Evolutionary conservation across 1,140 invertebrate genomes (phyloP).

Genomic region (Ridgeia piscesae): DNA sequence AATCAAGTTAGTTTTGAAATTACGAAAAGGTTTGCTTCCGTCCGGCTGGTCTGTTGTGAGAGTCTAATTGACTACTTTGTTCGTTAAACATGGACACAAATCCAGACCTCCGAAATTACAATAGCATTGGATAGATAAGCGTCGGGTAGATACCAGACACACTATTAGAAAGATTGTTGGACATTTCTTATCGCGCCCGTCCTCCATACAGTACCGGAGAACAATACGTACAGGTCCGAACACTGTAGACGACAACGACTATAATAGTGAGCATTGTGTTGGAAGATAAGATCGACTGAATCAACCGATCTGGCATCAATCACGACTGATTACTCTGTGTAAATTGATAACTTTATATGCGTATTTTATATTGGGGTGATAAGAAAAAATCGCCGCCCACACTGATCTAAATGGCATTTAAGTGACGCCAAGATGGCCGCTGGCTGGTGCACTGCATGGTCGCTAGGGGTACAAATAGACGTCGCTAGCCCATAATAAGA

Average conservation of each 20-base stretch:
- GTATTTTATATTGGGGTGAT: not conserved
- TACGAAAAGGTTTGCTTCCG: not conserved
- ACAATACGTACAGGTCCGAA: not conserved
- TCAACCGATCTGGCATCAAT: not conserved
- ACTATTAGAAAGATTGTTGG: not conserved
- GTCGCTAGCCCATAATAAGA: not conserved
- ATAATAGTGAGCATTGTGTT: not conserved
- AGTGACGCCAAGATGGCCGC: not conserved
- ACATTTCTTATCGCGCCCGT: not conserved
- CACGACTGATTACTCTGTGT: not conserved
- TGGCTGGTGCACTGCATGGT: not conserved
- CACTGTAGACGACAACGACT: not conserved
- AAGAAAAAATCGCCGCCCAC: not conserved
- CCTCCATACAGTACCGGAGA: not conserved
- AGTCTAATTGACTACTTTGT: not conserved
- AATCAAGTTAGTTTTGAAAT: not conserved
- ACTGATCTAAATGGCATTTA: not conserved
- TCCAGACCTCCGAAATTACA: not conserved
- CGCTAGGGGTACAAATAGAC: not conserved
- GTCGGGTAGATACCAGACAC: not conserved
- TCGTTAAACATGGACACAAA: not conserved
- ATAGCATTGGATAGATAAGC: not conserved
- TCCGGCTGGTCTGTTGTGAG: not conserved
- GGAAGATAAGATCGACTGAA: not conserved
- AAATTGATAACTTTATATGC: not conserved